Evolutionary conservation across 2,888 invertebrate species (phyloP).

Genomic region (Anthophora plumipes): DNA sequence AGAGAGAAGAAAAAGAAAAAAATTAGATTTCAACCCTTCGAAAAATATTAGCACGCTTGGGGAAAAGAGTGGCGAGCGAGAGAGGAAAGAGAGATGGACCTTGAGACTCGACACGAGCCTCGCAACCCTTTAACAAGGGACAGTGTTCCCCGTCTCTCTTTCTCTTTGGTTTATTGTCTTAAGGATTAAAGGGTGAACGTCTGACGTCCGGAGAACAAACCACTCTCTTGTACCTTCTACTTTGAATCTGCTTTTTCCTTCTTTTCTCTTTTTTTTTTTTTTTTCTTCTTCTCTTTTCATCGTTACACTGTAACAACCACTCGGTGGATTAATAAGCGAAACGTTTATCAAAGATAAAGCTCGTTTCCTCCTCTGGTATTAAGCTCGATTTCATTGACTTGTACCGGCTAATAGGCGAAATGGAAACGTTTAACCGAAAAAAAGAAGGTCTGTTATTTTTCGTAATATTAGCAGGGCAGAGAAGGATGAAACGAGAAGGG

Average conservation of each 20-base stretch:
- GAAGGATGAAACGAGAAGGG: slow-evolving; percentile 35
- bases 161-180: slow-evolving; percentile 74
- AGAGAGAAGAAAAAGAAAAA: slow-evolving; percentile 81
- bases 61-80: slow-evolving; percentile 30
- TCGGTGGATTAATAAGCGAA: slow-evolving; percentile 13
- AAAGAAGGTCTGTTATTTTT: not conserved
- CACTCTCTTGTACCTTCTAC: slow-evolving; percentile 42
- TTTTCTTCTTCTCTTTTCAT: not conserved
- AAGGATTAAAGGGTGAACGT: slow-evolving; percentile 82
- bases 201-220: slow-evolving; percentile 77
- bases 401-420: slow-evolving; percentile 8
- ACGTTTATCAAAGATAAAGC: slow-evolving; percentile 1
- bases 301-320: not conserved
- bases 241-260: slow-evolving; percentile 7
- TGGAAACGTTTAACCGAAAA: slow-evolving; percentile 18
- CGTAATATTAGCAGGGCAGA: slow-evolving; percentile 9
- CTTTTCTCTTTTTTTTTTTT: slow-evolving; percentile 1
- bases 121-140: slow-evolving; percentile 73
- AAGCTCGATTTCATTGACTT: slow-evolving; percentile 7
- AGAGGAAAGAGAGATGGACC: slow-evolving; percentile 37
- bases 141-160: slow-evolving; percentile 44
- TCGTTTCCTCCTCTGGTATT: not conserved
- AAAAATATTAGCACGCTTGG: slow-evolving; percentile 81
- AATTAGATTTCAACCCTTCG: slow-evolving; percentile 83
- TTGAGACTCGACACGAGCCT: slow-evolving; percentile 57